A percentile compares a stretch with the other conserved stretches of the same genome.
These are phyloP conservation scores for Desmodus rotundus DNA, from an alignment of 2,113 vertebrate genomes.

Conservation along the genomic window DNA sequence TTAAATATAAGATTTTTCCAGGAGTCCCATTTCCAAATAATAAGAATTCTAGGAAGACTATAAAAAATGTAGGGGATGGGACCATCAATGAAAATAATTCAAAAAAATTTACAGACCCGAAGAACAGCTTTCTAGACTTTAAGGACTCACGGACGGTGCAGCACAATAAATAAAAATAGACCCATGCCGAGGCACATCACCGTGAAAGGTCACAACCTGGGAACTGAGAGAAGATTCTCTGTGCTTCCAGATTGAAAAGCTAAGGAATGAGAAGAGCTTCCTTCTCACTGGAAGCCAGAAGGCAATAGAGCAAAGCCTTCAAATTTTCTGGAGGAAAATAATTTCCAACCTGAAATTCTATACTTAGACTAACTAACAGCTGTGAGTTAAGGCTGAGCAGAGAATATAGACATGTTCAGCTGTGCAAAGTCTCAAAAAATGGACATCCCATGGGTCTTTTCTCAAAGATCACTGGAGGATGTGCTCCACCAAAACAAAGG, in stretches of 20 bases:
- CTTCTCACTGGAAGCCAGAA: background rate
- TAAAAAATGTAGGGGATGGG: background rate
- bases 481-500: background rate
- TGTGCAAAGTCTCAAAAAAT: background rate
- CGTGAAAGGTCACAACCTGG: background rate
- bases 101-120: background rate
- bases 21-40: constrained; percentile 1
- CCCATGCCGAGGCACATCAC: background rate
- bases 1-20: background rate
- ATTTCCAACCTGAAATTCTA: constrained; percentile 7
- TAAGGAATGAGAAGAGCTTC: background rate
- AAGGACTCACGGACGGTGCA: background rate
- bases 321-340: background rate
- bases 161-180: background rate
- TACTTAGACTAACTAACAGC: background rate
- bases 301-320: background rate
- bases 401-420: background rate
- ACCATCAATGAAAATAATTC: background rate
- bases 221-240: background rate
- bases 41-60: background rate
- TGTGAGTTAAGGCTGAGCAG: background rate
- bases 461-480: background rate
- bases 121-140: background rate
- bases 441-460: background rate
- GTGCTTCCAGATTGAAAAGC: background rate